Evolutionary conservation across 2,888 invertebrate species (phyloP).

Genomic region (Cerastis leucographa): DNA sequence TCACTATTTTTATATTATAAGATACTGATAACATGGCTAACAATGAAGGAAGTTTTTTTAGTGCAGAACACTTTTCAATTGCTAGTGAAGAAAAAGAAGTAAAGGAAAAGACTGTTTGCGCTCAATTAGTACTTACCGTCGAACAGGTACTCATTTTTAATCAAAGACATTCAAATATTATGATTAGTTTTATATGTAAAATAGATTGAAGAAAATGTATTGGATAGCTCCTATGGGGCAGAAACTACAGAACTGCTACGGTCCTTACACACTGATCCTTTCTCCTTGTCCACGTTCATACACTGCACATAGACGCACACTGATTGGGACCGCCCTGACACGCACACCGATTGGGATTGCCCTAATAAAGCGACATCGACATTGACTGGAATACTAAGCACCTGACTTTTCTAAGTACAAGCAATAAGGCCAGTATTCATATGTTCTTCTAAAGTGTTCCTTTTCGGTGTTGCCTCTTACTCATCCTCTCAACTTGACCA

Average conservation of each 20-base stretch:
- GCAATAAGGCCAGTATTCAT: neutral
- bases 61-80: conserved; percentile 51
- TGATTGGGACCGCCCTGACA: too few relatives aligned
- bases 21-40: neutral
- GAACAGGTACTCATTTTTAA: conserved; percentile 74
- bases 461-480: neutral
- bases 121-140: conserved; percentile 77
- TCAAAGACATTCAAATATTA: neutral
- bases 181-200: neutral
- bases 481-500: neutral
- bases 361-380: neutral
- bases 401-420: neutral
- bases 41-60: neutral
- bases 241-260: neutral
- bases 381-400: neutral
- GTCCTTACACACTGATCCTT: neutral
- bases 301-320: too few relatives aligned
- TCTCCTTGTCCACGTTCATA: neutral
- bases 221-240: neutral
- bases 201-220: too few relatives aligned
- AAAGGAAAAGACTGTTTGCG: conserved; percentile 78
- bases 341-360: neutral
- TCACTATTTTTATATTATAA: too few relatives aligned
- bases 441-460: neutral
- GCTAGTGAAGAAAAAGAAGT: conserved; percentile 69